phyloP scores from a whole-genome alignment of 2,888 invertebrate species.

The Timema cristinae region DNA sequence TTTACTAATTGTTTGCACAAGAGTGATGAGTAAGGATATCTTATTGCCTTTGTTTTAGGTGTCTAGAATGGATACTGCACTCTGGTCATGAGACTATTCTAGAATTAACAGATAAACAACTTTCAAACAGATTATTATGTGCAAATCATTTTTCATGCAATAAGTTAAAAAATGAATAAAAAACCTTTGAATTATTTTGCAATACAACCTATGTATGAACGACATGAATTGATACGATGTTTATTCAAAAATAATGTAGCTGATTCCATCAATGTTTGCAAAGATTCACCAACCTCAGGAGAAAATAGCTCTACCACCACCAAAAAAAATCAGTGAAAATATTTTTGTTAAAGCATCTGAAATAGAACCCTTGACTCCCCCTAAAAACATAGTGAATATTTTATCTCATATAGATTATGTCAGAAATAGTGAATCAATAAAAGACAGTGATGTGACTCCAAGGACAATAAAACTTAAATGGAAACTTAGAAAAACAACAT shows the following conservation, averaged over 20 bases:
- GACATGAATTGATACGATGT: background rate
- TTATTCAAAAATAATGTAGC: no score
- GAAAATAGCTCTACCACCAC: no score
- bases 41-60: no score
- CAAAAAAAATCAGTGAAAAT: no score
- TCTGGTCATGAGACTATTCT: background rate
- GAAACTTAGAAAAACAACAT: background rate
- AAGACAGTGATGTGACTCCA: background rate
- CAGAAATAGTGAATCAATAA: background rate
- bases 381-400: no score
- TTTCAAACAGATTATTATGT: background rate
- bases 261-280: no score
- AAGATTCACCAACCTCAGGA: no score
- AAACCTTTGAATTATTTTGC: conserved; percentile 1
- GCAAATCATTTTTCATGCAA: background rate
- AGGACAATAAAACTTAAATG: background rate
- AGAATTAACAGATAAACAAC: background rate
- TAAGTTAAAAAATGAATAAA: conserved; percentile 4
- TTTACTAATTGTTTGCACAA: no score
- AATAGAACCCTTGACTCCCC: no score
- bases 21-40: no score
- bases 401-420: background rate
- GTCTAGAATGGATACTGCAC: background rate
- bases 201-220: background rate
- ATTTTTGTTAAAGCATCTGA: no score